Evolutionary conservation across 2,888 invertebrate genomes (phyloP).

Genomic region (Campoletis raptor): DNA sequence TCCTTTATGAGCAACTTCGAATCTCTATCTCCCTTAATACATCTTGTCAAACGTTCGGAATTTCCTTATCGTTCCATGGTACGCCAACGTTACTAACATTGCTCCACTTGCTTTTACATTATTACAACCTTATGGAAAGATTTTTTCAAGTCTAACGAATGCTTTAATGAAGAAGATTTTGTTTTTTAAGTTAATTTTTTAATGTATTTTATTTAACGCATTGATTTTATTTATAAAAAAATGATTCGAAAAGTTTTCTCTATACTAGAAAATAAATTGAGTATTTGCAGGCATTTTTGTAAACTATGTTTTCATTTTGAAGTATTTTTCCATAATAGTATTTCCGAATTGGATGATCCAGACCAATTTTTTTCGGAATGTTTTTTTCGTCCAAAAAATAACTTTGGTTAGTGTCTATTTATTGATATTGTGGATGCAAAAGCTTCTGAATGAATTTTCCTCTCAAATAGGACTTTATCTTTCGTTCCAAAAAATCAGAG

Average conservation of each 20-base stretch:
- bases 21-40: constrained; percentile 17
- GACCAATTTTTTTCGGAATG: background rate
- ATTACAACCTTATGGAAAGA: background rate
- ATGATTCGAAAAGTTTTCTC: too few species aligned
- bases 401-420: background rate
- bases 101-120: background rate
- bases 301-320: too few species aligned
- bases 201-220: too few species aligned
- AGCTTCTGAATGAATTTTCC: background rate
- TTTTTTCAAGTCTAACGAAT: background rate
- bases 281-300: too few species aligned
- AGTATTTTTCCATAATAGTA: too few species aligned
- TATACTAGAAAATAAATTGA: too few species aligned
- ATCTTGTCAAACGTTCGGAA: constrained; percentile 51
- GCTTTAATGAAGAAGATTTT: background rate
- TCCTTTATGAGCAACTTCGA: background rate
- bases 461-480: background rate
- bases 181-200: too few species aligned
- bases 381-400: background rate
- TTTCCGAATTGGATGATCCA: too few species aligned
- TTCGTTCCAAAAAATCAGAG: background rate
- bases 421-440: background rate
- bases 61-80: constrained; percentile 45
- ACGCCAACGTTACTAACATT: constrained; percentile 20
- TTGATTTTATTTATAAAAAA: too few species aligned